A percentile compares a stretch with the other conserved stretches of the same genome.
These are phyloP conservation scores for Pycnonotus jocosus DNA, from an alignment of 2,113 vertebrate species.

Conservation along the genomic window DNA sequence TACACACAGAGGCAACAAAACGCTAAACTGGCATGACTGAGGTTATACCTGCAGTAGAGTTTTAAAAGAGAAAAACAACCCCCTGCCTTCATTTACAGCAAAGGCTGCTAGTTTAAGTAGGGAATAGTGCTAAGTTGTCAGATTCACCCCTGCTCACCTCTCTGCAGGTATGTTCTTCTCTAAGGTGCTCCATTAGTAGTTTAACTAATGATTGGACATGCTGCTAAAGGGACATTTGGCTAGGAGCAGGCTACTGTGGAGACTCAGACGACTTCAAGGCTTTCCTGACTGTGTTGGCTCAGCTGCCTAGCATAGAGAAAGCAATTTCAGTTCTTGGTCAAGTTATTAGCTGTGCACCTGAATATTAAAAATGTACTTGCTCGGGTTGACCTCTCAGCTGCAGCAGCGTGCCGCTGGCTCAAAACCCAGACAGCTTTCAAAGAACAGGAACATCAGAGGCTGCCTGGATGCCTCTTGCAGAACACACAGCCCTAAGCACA, in stretches of 20 bases:
- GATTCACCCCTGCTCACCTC: neutral
- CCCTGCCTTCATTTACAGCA: neutral
- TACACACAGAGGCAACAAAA: neutral
- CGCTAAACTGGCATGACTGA: neutral
- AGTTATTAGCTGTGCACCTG: neutral
- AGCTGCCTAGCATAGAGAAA: neutral
- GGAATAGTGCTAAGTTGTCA: neutral
- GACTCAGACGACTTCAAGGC: neutral
- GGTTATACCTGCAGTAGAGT: neutral
- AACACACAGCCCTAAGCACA: neutral
- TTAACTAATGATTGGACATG: neutral
- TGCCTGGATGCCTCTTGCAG: neutral
- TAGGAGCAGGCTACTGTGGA: neutral
- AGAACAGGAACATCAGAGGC: neutral
- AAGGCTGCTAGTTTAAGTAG: neutral
- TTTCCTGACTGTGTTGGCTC: neutral
- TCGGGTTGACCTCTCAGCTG: neutral
- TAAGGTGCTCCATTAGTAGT: neutral
- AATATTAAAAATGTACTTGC: neutral
- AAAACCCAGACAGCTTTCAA: neutral
- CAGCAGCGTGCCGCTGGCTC: fast-evolving
- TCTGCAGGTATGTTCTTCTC: neutral
- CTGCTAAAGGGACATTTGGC: neutral
- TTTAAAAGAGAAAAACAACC: neutral
- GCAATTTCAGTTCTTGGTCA: neutral